phyloP scores from a whole-genome alignment of 2,797 vertebrate genomes.

The Alca torda region DNA sequence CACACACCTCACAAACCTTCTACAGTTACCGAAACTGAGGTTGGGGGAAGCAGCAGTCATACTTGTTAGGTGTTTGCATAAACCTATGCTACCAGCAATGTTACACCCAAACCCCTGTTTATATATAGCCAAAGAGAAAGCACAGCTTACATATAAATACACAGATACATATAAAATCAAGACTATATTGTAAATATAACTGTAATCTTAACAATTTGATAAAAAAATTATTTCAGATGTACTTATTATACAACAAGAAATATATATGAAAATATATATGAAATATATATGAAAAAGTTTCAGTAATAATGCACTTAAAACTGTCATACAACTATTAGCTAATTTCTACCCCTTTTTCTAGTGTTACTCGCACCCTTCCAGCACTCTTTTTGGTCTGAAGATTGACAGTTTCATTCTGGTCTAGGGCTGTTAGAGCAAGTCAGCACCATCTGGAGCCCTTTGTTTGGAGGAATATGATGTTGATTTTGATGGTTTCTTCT shows the following conservation, averaged over 20 bases:
- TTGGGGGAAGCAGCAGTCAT: neutral
- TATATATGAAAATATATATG: neutral
- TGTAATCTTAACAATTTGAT: neutral
- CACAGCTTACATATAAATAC: neutral
- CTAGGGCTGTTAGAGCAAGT: neutral
- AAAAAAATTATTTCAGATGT: neutral
- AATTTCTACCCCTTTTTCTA: neutral
- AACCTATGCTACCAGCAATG: neutral
- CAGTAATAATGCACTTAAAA: neutral
- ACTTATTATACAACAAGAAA: neutral
- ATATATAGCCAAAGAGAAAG: neutral
- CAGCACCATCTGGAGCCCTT: neutral
- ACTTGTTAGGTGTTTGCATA: neutral
- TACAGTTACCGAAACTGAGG: neutral
- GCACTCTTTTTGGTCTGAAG: neutral
- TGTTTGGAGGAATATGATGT: neutral
- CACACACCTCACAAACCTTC: neutral
- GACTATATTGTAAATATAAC: neutral
- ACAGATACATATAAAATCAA: neutral
- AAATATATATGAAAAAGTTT: neutral
- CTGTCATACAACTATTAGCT: neutral
- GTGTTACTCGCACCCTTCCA: neutral
- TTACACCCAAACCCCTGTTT: neutral
- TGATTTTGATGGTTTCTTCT: neutral
- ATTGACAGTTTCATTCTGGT: neutral